phyloP scores from a whole-genome alignment of 2,113 vertebrate species.

The Sisor rabdophorus region DNA sequence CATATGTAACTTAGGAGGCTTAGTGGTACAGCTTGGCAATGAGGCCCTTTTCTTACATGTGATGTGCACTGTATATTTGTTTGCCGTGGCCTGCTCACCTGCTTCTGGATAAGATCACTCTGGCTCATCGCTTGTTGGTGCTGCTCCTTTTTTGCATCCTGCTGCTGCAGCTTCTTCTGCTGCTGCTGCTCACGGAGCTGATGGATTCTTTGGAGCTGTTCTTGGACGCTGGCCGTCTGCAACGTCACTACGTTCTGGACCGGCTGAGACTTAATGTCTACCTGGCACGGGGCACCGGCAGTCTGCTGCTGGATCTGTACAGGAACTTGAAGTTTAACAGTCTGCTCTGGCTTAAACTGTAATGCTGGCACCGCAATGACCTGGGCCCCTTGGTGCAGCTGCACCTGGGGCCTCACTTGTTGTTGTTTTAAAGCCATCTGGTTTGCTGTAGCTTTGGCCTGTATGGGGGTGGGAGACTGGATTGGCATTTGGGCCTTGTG shows the following conservation, averaged over 20 bases:
- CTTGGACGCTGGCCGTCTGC: constrained; percentile 86
- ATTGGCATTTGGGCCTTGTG: constrained; percentile 76
- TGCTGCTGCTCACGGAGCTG: constrained; percentile 81
- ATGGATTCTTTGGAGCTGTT: constrained; percentile 89
- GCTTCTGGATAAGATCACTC: constrained; percentile 87
- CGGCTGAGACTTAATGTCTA: constrained; percentile 74
- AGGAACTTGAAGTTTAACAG: constrained; percentile 84
- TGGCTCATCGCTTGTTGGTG: constrained; percentile 77
- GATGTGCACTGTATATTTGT: constrained; percentile 11
- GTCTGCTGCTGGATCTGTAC: constrained; percentile 78
- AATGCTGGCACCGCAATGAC: constrained; percentile 75
- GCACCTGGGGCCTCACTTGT: constrained; percentile 62
- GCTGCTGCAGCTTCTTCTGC: constrained; percentile 79
- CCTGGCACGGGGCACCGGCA: constrained; percentile 51
- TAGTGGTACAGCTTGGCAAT: constrained; percentile 2
- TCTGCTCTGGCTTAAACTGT: constrained; percentile 67
- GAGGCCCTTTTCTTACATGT: background rate
- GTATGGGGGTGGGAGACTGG: constrained; percentile 66
- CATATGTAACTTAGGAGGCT: constrained; percentile 11
- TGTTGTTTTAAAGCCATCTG: constrained; percentile 62
- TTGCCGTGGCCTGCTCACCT: constrained; percentile 61
- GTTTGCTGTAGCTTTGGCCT: constrained; percentile 67
- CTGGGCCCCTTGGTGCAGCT: constrained; percentile 84
- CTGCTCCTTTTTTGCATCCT: constrained; percentile 84
- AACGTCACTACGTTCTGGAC: constrained; percentile 90